These are phyloP conservation scores for Petrocephalus schoutedeni DNA, from an alignment of 2,797 vertebrate genomes.

Conservation along the genomic window DNA sequence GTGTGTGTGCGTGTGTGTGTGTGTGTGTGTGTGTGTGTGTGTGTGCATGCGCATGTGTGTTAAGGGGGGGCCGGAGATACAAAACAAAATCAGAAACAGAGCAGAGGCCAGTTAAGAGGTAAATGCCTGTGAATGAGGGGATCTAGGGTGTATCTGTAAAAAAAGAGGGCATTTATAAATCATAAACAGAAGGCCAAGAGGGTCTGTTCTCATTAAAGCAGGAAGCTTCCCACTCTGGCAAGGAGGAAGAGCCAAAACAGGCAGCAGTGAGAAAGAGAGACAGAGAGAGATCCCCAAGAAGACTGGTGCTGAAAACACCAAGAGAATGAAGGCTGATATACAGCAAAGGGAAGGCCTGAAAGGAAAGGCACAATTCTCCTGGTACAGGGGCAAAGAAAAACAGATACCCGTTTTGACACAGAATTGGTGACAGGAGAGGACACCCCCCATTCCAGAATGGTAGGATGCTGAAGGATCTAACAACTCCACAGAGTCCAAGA, in stretches of 20 bases:
- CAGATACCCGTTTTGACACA: background rate
- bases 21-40: background rate
- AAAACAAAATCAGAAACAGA: background rate
- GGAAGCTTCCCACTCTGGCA: background rate
- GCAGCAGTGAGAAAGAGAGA: background rate
- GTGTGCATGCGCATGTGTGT: background rate
- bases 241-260: background rate
- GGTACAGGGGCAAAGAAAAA: background rate
- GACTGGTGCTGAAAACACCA: background rate
- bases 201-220: constrained; percentile 10
- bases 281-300: background rate
- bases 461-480: background rate
- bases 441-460: background rate
- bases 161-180: background rate
- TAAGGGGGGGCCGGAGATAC: background rate
- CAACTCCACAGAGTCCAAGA: background rate
- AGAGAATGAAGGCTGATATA: background rate
- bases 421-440: background rate
- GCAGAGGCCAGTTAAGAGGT: background rate
- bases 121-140: background rate
- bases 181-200: background rate
- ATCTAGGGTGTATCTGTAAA: background rate
- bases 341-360: background rate
- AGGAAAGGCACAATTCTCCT: background rate
- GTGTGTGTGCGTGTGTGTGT: background rate